phyloP scores from a whole-genome alignment of 2,797 vertebrate species.

The Mycteria americana region DNA sequence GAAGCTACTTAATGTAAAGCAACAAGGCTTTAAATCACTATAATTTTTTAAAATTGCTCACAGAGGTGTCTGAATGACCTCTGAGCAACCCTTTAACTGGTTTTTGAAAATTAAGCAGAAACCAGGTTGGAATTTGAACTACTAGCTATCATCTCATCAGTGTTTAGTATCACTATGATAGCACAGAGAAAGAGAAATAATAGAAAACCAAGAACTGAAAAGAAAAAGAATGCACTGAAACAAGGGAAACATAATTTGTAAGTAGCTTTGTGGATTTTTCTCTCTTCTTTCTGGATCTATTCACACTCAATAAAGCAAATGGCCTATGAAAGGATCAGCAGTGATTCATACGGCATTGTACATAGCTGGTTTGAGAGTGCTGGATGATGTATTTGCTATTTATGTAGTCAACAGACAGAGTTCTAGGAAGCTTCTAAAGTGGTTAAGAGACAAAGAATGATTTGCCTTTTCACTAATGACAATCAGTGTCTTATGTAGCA shows the following conservation, averaged over 20 bases:
- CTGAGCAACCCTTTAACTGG: background rate
- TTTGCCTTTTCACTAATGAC: slow-evolving; percentile 15
- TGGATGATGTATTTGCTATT: slow-evolving; percentile 41
- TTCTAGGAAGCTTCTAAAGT: slow-evolving; percentile 38
- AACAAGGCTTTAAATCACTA: background rate
- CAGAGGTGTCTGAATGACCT: background rate
- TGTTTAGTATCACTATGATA: background rate
- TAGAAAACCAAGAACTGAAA: background rate
- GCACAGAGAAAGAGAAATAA: background rate
- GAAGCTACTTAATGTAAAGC: background rate
- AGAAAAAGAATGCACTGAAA: background rate
- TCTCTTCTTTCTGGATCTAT: background rate
- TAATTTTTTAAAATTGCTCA: background rate
- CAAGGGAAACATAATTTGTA: background rate
- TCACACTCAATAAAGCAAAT: background rate
- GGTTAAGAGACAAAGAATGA: slow-evolving; percentile 19
- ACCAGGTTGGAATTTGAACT: background rate
- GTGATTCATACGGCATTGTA: background rate
- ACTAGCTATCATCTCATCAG: background rate
- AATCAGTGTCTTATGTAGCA: background rate
- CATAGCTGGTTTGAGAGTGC: background rate
- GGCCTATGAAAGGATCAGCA: slow-evolving; percentile 3
- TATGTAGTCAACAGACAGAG: slow-evolving; percentile 18
- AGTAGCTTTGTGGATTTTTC: background rate
- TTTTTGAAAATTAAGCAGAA: background rate